Evolutionary conservation across 2,888 invertebrate species (phyloP).

Genomic region (Lypha dubia): DNA sequence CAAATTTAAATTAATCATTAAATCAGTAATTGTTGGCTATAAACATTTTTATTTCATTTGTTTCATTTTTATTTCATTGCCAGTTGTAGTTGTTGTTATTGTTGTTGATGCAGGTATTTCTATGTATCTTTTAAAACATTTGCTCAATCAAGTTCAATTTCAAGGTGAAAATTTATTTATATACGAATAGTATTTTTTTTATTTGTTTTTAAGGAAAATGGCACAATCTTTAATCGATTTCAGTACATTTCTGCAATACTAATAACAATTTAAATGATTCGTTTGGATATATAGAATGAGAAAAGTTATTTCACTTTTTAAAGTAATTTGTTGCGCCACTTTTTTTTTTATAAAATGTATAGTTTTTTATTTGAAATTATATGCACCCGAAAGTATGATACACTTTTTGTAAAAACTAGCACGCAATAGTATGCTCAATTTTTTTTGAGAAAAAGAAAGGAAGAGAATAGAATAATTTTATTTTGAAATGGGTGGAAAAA

Average conservation of each 20-base stretch:
- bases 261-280: not conserved
- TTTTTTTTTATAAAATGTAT: not conserved
- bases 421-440: not conserved
- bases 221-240: no score
- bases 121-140: no score
- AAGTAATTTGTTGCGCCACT: not conserved
- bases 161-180: constrained; percentile 48
- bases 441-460: no score
- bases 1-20: constrained; percentile 25
- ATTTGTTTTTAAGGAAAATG: not conserved
- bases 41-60: constrained; percentile 5
- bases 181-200: not conserved
- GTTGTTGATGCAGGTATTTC: not conserved
- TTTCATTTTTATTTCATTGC: constrained; percentile 19
- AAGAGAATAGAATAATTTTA: no score
- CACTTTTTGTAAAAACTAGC: not conserved
- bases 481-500: no score
- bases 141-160: constrained; percentile 65
- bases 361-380: no score
- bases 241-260: not conserved
- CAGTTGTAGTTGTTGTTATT: constrained; percentile 22
- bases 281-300: not conserved
- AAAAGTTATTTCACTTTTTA: not conserved
- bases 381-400: not conserved
- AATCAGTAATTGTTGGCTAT: constrained; percentile 32